Evolutionary conservation across 2,888 invertebrate genomes (phyloP), one percentile per base, ranked within the genome.

Genomic region (Eudemis profundana): DNA sequence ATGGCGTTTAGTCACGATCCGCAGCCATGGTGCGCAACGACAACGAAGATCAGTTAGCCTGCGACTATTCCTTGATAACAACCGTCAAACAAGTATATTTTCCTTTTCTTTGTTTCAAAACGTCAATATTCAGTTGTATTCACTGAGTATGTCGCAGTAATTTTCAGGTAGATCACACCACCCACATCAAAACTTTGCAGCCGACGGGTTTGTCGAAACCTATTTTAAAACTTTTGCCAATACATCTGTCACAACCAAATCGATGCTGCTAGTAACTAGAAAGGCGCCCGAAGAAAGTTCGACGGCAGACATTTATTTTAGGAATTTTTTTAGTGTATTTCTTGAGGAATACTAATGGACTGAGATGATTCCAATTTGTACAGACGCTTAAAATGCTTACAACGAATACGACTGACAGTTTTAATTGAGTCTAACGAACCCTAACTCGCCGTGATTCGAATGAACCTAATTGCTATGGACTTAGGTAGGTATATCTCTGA

Each of bases 391-490:
- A 21, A n/a, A 12, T 0, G 33, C 10, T 17, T 47, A 17, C 4
- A 42, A 38, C 38, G 21, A 19, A 56, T 38, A 29, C 36, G 15
- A 56, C 19, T 36, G 36, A 38, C 53, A 29, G 54, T 49, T 42
- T 12, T 56, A 63, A 56, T 56, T 63, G 46, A 29, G 14, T 21
- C n/a, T 54, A 42, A 57, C 42, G 63, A 57, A 63, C 40, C 42
- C 21, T 57, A 63, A 57, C 42, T 57, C 21, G 15, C 8, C 15
- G 27, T 50, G 56, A 49, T 63, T 56, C 40, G 47, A 36, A 50
- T 42, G 21, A 44, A 57, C 10, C 40, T 63, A 63, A 63, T 57
- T 42, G 33, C n/a, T 12, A 12, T 23, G 5, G 49, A 50, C 27
- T 14, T 42, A n/a, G n/a, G n/a, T n/a, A n/a, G n/a, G n/a, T n/a